Evolutionary conservation across 2,888 invertebrate species (phyloP), one percentile per base, ranked within the genome.

Genomic region (Drosophila parthenogenetica): DNA sequence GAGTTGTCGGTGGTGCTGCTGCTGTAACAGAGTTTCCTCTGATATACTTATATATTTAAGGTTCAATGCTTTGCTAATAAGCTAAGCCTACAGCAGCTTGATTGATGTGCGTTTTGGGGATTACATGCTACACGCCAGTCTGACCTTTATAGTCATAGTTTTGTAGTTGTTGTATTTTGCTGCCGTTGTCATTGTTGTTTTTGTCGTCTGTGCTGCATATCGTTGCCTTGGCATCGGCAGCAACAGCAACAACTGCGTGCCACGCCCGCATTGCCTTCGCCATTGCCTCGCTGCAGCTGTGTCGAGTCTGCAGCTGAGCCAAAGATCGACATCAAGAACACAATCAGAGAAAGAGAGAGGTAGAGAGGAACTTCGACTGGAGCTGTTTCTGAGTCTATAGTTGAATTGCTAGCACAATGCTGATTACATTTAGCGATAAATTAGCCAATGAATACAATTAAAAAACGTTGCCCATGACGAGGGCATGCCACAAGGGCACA

Each of bases 381-480:
- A 10, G 13, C 14, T 11, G 46, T 16, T 45, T 48, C 48, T 8
- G 45, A 72, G 73, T 77, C 79, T 70, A 69, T 69, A 79, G 70
- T 70, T 73, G 77, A 77, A 77, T 61, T 63, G 83, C 75, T 67
- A 32, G 69, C 71, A 85, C 87, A 85, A 85, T 87, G 87, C 86
- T 85, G 84, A 87, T 85, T 82, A 85, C 87, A 85, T 81, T 82
- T 70, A 69, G 69, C 86, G 85, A 87, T 87, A 87, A 85, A 85
- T 87, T 87, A 85, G 64, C 81, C 85, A 82, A 85, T 86, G 86
- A 87, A 85, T 85, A 83, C 87, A 85, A 85, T 87, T 87, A 87
- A 87, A 77, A 77, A 54, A 55, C 45, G 37, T 29, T 40, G 48
- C n/a, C 49, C 16, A 32, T 42, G 37, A 39, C 29, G 53, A 37